Evolutionary conservation across 1,140 invertebrate species (phyloP).

Genomic region (Riptortus pedestris): DNA sequence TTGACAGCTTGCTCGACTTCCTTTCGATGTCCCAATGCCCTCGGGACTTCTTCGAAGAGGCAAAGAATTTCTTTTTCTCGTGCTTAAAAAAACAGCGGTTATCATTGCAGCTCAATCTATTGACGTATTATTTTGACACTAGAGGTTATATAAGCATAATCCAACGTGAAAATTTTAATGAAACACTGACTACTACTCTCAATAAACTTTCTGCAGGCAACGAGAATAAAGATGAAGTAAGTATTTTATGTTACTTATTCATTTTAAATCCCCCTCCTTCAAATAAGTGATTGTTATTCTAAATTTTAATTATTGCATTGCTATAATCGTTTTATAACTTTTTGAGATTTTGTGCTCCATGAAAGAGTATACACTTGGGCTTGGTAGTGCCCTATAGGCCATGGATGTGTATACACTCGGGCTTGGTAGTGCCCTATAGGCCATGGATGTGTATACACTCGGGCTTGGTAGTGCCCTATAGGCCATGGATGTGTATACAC

Average conservation of each 20-base stretch:
- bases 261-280: not conserved
- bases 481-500: no score
- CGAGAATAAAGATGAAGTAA: conserved; percentile 1
- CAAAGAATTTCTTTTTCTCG: conserved; percentile 4
- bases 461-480: no score
- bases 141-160: not conserved
- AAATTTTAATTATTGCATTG: not conserved
- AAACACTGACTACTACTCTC: not conserved
- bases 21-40: not conserved
- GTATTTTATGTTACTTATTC: not conserved
- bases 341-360: not conserved
- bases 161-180: not conserved
- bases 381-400: no score
- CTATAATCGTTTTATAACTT: not conserved
- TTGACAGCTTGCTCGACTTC: not conserved
- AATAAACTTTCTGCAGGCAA: conserved; percentile 7
- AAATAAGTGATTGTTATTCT: not conserved
- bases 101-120: not conserved
- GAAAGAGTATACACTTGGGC: no score
- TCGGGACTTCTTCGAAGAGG: not conserved
- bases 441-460: no score
- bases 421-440: no score
- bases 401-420: no score
- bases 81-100: conserved; percentile 6
- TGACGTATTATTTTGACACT: not conserved